Evolutionary conservation across 2,888 invertebrate genomes (phyloP), one percentile per base, ranked within the genome.

Genomic region (Empis livida): DNA sequence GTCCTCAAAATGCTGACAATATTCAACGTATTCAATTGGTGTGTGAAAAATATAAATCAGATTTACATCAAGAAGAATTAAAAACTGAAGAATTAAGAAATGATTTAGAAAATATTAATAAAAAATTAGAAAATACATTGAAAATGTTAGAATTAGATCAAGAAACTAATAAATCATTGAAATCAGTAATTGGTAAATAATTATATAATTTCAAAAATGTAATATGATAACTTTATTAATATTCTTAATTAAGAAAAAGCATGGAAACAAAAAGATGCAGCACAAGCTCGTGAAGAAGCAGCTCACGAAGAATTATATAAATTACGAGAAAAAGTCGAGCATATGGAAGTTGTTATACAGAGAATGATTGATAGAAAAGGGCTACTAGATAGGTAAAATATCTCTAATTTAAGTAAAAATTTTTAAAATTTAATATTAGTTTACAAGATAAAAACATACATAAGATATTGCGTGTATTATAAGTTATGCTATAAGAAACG

Each of bases 231-330:
- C 42, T 46, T 32, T 9, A 5, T 14, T 37, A 14, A n/a, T n/a
- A 5, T n/a, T 14, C 4, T 37, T 13, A 3, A 20, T 41, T 5
- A 10, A 68, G 70, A 69, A 55, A 59, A 61, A 10, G 65, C 70
- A 17, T 70, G 70, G 70, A 65, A 60, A 44, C 65, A 67, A 51
- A 63, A 63, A 47, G 70, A 70, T 54, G 65, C 65, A 9, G 68
- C 70, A 1, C 65, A 66, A 30, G 58, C 59, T 37, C 63, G 70
- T 6, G 70, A 70, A 44, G 66, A 70, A 50, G 54, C 57, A 10
- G 64, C 64, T 0, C 66, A 69, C 44, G 65, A 66, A 23, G 67
- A 67, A 44, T 56, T 69, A 8, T 46, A 59, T 15, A 59, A 60
- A 45, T 49, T 68, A 32, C 59, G 63, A 10, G 62, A 64, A 45